phyloP scores from a whole-genome alignment of 2,113 vertebrate genomes.

The Urocolius indicus region DNA sequence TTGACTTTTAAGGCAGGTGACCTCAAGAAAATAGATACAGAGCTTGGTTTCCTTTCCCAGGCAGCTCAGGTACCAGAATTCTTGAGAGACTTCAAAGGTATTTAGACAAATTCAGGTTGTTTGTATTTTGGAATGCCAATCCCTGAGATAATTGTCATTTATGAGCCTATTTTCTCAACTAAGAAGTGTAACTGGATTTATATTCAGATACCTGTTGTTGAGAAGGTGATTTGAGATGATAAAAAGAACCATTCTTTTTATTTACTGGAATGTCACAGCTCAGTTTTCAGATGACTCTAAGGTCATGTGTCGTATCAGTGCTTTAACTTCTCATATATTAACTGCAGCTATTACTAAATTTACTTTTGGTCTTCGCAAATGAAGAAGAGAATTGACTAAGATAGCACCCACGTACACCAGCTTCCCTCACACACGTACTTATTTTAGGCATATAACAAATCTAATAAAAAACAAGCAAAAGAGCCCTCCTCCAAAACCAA shows the following conservation, averaged over 20 bases:
- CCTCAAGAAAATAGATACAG: background rate
- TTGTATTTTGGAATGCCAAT: background rate
- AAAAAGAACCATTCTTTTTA: background rate
- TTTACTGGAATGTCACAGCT: background rate
- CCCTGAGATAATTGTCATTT: background rate
- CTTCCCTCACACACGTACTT: background rate
- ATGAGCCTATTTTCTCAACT: background rate
- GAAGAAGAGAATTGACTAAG: background rate
- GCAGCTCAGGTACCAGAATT: background rate
- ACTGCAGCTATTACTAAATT: background rate
- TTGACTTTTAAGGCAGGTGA: background rate
- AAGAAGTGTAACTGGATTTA: background rate
- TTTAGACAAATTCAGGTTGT: background rate
- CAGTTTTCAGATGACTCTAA: background rate
- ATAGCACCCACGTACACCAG: accelerated
- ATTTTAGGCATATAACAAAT: background rate
- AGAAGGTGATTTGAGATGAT: background rate
- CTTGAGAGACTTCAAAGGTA: background rate
- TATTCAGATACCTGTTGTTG: background rate
- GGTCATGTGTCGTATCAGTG: background rate
- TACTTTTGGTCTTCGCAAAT: background rate
- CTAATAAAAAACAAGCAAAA: background rate
- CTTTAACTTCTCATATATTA: background rate
- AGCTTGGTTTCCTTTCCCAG: background rate
- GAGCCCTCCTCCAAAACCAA: accelerated